These are phyloP conservation scores for Argentina silus DNA, from an alignment of 2,797 vertebrate genomes.

Conservation along the genomic window DNA sequence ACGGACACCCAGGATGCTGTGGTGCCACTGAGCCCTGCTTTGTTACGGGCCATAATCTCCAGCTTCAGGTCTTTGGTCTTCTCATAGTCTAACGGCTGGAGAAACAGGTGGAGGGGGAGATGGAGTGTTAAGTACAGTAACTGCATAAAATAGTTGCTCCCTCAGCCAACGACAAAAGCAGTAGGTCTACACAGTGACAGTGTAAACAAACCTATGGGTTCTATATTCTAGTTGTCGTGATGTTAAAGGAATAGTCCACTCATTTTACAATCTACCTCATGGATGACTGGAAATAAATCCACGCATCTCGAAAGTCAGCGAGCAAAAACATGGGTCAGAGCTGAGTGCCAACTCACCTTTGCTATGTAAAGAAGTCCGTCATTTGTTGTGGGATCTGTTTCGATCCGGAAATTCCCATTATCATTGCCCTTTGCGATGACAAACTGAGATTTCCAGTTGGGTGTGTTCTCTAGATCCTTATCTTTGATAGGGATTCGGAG, in stretches of 20 bases:
- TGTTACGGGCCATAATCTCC: constrained; percentile 80
- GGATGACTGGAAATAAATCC: neutral
- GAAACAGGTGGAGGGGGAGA: neutral
- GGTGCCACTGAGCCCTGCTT: constrained; percentile 73
- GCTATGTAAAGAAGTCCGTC: constrained; percentile 81
- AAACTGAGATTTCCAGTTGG: constrained; percentile 81
- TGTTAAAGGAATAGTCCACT: neutral
- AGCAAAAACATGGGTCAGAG: neutral
- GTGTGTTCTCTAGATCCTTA: constrained; percentile 78
- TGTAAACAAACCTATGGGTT: neutral
- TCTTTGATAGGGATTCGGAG: constrained; percentile 82
- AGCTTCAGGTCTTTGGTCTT: constrained; percentile 62
- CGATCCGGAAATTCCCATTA: constrained; percentile 83
- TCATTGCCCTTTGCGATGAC: constrained; percentile 85
- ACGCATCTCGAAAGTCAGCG: neutral
- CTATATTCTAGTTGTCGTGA: neutral
- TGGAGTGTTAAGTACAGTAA: neutral
- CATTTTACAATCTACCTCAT: neutral
- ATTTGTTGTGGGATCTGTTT: constrained; percentile 83
- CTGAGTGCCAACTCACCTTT: constrained; percentile 74
- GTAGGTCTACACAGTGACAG: neutral
- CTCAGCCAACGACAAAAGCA: neutral
- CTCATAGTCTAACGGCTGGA: constrained; percentile 85
- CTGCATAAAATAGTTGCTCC: neutral
- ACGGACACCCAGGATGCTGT: constrained; percentile 62